Base-by-base conservation (phyloP, 2,113 vertebrate species). In the Larimichthys polyactis region DNA sequence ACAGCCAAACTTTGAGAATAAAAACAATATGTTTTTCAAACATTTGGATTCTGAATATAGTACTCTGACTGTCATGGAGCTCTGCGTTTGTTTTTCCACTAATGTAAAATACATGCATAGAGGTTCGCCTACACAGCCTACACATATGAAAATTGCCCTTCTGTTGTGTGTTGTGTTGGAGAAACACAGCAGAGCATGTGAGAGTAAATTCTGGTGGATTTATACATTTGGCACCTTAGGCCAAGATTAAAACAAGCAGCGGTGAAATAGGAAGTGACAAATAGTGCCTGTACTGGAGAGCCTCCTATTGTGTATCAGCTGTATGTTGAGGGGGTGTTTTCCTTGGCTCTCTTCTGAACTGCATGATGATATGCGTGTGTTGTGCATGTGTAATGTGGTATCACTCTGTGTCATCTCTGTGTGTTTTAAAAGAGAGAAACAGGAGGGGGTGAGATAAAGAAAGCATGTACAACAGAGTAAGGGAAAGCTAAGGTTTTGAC, bases 221-320 rank as follows among this genome's bases (percentile, higher is more conserved):
- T 78, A 90, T 87, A 74, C 78, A 85, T 88, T 86, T 63, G 6
- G 70, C 67, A 79, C 88, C 87, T 60, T n/a, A 77, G 87, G 92
- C 88, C 57, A 81, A 78, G 91, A 84, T 91, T 89, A 88, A 83
- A 87, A 29, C 44, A 60, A 83, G 58, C 58, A 24, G 57, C 66
- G 14, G 67, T 77, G 71, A 88, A 92, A 89, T 82, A 40, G 58
- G 69, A 92, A 91, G 86, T 83, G 71, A 89, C 82, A 91, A 90
- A 79, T 69, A 52, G 55, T 49, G 46, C 75, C 55, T 71, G 81
- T 57, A 44, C 58, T 74, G n/a, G 67, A 63, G 72, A 81, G 81
- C 71, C 10, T 43, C 74, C 57, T 52, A 64, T 79, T 86, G 69
- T 85, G 58, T 44, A 71, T 78, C 24, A 67, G 66, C 81, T 75